phyloP scores from a whole-genome alignment of 2,797 vertebrate genomes.

The Gadopsis bispinosus region DNA sequence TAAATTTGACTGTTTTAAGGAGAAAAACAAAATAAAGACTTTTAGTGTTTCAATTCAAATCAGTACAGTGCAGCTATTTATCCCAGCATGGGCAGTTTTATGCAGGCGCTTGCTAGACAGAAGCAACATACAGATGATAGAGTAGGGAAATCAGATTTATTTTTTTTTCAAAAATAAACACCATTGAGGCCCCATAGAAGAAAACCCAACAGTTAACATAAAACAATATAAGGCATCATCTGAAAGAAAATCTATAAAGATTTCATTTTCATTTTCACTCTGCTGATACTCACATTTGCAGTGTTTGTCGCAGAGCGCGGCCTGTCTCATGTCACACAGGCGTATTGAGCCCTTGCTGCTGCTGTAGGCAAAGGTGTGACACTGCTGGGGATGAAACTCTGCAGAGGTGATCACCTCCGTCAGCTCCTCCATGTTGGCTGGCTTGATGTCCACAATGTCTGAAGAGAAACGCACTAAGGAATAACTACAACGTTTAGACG shows the following conservation, averaged over 20 bases:
- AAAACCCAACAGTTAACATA: not conserved
- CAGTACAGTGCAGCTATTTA: not conserved
- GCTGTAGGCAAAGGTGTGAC: slow-evolving; percentile 99
- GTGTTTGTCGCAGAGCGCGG: slow-evolving; percentile 93
- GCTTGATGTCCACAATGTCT: slow-evolving; percentile 99
- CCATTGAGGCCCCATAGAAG: not conserved
- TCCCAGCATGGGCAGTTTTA: not conserved
- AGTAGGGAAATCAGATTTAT: not conserved
- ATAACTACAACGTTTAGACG: slow-evolving; percentile 6
- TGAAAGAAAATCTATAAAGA: not conserved
- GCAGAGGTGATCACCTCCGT: slow-evolving; percentile 97
- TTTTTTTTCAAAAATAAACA: not conserved
- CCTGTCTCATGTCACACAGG: slow-evolving; percentile 96
- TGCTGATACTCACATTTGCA: slow-evolving; percentile 92
- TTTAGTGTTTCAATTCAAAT: not conserved
- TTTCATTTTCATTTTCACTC: not conserved
- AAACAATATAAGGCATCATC: not conserved
- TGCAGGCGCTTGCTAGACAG: not conserved
- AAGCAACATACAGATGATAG: not conserved
- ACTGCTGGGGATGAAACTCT: slow-evolving; percentile 97
- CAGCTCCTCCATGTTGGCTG: slow-evolving; percentile 98
- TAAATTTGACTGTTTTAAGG: not conserved
- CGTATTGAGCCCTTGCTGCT: slow-evolving; percentile 99
- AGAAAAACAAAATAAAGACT: not conserved
- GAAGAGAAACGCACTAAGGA: slow-evolving; percentile 84